These are phyloP conservation scores for Hyperopisus bebe DNA, from an alignment of 2,113 vertebrate species.

Conservation along the genomic window DNA sequence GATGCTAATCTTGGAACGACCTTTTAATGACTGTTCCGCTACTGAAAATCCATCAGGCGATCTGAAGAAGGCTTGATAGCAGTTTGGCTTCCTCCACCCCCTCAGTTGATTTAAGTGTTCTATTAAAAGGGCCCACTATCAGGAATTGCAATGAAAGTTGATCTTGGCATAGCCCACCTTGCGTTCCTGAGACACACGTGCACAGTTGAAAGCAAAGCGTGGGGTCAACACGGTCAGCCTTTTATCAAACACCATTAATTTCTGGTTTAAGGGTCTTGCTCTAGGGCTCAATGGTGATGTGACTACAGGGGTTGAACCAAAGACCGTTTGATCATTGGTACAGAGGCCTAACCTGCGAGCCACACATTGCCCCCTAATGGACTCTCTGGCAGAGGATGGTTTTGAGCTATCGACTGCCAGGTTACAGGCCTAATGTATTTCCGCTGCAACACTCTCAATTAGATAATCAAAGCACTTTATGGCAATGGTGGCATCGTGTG, in stretches of 20 bases:
- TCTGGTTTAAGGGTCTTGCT: neutral
- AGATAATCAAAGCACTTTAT: neutral
- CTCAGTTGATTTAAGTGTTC: neutral
- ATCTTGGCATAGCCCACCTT: neutral
- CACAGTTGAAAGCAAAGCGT: neutral
- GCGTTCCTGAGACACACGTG: neutral
- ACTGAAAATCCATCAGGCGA: neutral
- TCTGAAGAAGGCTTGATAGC: neutral
- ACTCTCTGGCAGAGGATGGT: neutral
- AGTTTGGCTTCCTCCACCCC: neutral
- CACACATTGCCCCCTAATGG: neutral
- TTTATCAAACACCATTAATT: neutral
- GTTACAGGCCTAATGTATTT: neutral
- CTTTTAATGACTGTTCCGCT: neutral
- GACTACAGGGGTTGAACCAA: neutral
- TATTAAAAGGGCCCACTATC: neutral
- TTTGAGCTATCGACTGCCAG: neutral
- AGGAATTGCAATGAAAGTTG: neutral
- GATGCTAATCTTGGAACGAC: neutral
- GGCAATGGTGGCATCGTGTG: neutral
- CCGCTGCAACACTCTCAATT: neutral
- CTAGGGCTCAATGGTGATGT: neutral
- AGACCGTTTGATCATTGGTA: neutral
- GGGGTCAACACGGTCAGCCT: neutral
- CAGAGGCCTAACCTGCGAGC: neutral